Evolutionary conservation across 2,888 invertebrate species (phyloP).

Genomic region (Xylota segnis): DNA sequence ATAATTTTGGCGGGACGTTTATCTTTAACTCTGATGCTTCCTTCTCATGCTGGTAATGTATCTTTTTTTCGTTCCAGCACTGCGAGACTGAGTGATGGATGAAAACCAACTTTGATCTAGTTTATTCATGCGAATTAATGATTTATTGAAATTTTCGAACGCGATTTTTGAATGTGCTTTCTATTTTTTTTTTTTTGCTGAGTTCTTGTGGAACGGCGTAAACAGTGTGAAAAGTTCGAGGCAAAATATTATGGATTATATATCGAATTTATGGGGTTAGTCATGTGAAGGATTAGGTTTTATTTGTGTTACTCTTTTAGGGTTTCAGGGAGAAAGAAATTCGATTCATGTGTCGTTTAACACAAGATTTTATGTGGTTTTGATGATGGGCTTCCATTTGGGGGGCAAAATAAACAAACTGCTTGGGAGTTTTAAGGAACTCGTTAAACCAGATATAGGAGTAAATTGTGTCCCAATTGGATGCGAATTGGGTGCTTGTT

Average conservation of each 20-base stretch:
- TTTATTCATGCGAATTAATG: slow-evolving; percentile 42
- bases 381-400: slow-evolving; percentile 22
- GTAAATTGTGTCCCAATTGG: slow-evolving; percentile 27
- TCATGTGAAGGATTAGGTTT: slow-evolving; percentile 45
- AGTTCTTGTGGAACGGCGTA: not conserved
- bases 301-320: slow-evolving; percentile 26
- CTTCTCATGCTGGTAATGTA: not conserved
- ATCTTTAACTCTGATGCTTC: not conserved
- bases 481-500: slow-evolving; percentile 19
- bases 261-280: slow-evolving; percentile 25
- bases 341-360: slow-evolving; percentile 35
- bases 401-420: not conserved
- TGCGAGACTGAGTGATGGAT: slow-evolving; percentile 7
- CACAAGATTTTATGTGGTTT: slow-evolving; percentile 30
- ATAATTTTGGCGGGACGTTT: slow-evolving; percentile 20
- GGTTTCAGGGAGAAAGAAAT: slow-evolving; percentile 25
- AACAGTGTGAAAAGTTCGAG: not conserved
- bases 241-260: slow-evolving; percentile 24
- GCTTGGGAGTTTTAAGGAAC: slow-evolving; percentile 21
- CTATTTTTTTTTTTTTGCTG: not conserved
- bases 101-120: slow-evolving; percentile 37
- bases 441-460: slow-evolving; percentile 11
- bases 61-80: not conserved
- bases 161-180: not conserved
- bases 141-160: slow-evolving; percentile 44